These are phyloP conservation scores for Melanostoma mellinum DNA, from an alignment of 2,888 invertebrate species.

Conservation along the genomic window DNA sequence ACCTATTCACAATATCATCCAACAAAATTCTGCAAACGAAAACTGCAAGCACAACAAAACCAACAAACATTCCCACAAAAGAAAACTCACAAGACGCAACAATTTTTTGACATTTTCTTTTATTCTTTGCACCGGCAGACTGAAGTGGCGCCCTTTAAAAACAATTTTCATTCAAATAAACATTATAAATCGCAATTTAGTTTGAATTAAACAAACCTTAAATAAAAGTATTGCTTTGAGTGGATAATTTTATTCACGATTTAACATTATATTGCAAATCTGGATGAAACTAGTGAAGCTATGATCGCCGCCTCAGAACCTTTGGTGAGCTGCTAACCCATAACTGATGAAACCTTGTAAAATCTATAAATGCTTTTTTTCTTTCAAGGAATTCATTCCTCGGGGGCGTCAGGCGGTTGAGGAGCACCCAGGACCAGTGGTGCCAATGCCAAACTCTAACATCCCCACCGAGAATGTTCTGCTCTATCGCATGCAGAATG, in stretches of 20 bases:
- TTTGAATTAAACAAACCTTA: neutral
- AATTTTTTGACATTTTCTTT: constrained; percentile 28
- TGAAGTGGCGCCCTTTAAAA: too few relatives aligned
- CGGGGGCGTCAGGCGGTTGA: constrained; percentile 91
- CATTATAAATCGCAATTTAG: neutral
- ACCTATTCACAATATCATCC: too few relatives aligned
- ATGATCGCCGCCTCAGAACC: constrained; percentile 96
- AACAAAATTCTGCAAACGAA: too few relatives aligned
- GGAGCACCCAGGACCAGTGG: constrained; percentile 88
- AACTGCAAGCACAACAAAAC: constrained; percentile 6
- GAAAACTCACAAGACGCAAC: constrained; percentile 15
- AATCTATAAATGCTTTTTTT: neutral
- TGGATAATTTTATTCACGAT: constrained; percentile 68
- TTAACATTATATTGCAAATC: constrained; percentile 85
- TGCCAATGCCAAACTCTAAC: constrained; percentile 82
- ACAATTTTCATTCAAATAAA: too few relatives aligned
- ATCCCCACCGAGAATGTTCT: constrained; percentile 86
- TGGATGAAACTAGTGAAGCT: constrained; percentile 92
- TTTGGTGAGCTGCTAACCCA: constrained; percentile 84
- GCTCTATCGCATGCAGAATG: constrained; percentile 88
- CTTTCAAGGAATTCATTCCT: constrained; percentile 91
- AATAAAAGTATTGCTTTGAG: constrained; percentile 9
- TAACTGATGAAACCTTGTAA: neutral
- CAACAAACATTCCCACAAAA: neutral
- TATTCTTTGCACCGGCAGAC: constrained; percentile 7